phyloP scores from a whole-genome alignment of 2,888 invertebrate species.

The Trisateles emortualis region DNA sequence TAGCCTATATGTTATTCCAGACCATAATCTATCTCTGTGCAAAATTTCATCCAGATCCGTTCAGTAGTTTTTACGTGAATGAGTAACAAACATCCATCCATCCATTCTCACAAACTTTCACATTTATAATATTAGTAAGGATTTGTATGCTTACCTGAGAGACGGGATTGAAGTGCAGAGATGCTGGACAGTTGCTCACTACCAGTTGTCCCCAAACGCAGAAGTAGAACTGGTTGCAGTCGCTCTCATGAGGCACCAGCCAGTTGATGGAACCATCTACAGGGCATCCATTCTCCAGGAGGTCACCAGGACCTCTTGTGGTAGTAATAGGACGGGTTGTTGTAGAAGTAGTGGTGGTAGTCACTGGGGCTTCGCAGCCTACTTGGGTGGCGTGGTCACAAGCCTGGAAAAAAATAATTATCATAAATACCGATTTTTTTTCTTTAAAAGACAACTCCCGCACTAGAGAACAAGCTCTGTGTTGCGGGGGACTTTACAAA shows the following conservation, averaged over 20 bases:
- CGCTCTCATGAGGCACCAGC: slow-evolving; percentile 45
- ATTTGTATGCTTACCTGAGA: slow-evolving; percentile 42
- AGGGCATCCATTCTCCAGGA: slow-evolving; percentile 41
- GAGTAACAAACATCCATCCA: too few species aligned
- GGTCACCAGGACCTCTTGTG: neutral
- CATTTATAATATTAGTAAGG: too few species aligned
- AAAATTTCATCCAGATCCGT: too few species aligned
- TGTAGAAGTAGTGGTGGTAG: neutral
- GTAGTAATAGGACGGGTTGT: neutral
- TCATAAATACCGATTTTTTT: too few species aligned
- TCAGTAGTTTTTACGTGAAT: too few species aligned
- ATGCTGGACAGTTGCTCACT: slow-evolving; percentile 40
- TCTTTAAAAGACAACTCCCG: too few species aligned
- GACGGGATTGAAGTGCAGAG: slow-evolving; percentile 50
- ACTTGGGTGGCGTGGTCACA: neutral
- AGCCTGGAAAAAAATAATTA: neutral
- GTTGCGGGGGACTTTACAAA: too few species aligned
- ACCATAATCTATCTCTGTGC: too few species aligned
- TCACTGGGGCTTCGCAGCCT: neutral
- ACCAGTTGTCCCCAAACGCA: slow-evolving; percentile 43
- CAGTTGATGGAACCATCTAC: slow-evolving; percentile 37
- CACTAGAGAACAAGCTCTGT: too few species aligned
- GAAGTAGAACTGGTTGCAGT: slow-evolving; percentile 51
- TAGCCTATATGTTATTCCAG: too few species aligned
- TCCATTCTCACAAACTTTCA: too few species aligned